Evolutionary conservation across 2,888 invertebrate species (phyloP).

Genomic region (Crossocerus cetratus): DNA sequence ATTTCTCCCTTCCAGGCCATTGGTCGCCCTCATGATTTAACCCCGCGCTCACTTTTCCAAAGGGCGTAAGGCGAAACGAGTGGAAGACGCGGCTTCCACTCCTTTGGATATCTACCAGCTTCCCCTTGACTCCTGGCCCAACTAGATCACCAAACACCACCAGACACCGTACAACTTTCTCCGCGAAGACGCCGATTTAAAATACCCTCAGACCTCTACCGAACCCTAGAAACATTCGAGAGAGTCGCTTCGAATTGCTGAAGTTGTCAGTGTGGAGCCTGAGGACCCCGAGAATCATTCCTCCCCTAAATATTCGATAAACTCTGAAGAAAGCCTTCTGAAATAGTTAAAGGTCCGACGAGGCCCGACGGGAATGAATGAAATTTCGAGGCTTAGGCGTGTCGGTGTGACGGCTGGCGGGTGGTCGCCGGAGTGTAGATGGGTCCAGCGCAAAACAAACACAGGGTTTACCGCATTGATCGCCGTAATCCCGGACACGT

Average conservation of each 20-base stretch:
- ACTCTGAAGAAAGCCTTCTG: slow-evolving; percentile 16
- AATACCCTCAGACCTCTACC: no score
- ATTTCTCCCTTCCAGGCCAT: slow-evolving; percentile 68
- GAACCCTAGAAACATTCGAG: no score
- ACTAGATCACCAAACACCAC: slow-evolving; percentile 22
- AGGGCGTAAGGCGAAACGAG: slow-evolving; percentile 57
- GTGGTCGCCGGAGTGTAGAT: slow-evolving; percentile 49
- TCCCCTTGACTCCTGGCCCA: slow-evolving; percentile 18
- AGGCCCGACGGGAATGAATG: slow-evolving; percentile 50
- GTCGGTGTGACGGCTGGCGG: slow-evolving; percentile 44
- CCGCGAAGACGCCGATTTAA: no score
- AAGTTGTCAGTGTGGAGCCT: no score
- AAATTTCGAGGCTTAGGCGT: slow-evolving; percentile 59
- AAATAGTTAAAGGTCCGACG: no score
- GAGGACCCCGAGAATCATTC: no score
- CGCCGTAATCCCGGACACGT: slow-evolving; percentile 72
- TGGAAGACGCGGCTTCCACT: slow-evolving; percentile 39
- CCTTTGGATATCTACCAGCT: neutral
- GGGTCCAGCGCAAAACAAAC: slow-evolving; percentile 69
- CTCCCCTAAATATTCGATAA: neutral
- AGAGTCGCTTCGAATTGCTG: no score
- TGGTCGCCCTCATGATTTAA: slow-evolving; percentile 73
- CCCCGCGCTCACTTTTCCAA: slow-evolving; percentile 67
- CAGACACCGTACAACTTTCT: neutral
- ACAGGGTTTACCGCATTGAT: slow-evolving; percentile 73